Evolutionary conservation across 1,140 invertebrate species (phyloP).

Genomic region (Chelonus insularis): DNA sequence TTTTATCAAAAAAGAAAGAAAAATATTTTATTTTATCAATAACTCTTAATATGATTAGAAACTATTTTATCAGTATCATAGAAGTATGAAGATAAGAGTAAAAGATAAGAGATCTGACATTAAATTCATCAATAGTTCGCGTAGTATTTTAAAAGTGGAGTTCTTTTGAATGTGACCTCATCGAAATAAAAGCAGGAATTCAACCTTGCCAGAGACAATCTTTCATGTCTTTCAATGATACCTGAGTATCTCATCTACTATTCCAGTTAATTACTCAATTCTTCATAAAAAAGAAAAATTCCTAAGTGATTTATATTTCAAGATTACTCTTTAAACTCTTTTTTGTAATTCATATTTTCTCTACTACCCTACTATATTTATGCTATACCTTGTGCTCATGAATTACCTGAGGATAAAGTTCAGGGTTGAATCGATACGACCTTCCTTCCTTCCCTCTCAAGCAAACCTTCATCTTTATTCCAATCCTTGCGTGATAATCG

Average conservation of each 20-base stretch:
- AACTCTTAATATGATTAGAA: no score
- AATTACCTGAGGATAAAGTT: conserved; percentile 47
- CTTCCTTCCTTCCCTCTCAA: conserved; percentile 35
- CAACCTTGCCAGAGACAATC: no score
- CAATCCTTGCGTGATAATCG: background rate
- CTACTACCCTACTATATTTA: conserved; percentile 38
- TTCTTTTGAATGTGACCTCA: background rate
- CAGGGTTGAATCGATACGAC: conserved; percentile 59
- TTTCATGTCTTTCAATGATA: no score
- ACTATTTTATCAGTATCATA: no score
- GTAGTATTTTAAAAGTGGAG: background rate
- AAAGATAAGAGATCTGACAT: no score
- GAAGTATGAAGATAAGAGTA: no score
- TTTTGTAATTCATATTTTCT: background rate
- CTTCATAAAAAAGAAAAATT: background rate
- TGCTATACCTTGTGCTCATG: conserved; percentile 34
- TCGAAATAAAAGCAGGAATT: no score
- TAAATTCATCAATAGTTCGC: no score
- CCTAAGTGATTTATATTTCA: background rate
- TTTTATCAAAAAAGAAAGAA: no score
- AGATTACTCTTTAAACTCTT: background rate
- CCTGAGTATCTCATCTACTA: no score
- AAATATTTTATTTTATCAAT: no score
- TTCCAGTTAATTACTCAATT: no score
- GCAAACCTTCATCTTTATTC: conserved; percentile 4